Evolutionary conservation across 2,797 vertebrate species (phyloP), one percentile per base, ranked within the genome.

Genomic region (Anas acuta): DNA sequence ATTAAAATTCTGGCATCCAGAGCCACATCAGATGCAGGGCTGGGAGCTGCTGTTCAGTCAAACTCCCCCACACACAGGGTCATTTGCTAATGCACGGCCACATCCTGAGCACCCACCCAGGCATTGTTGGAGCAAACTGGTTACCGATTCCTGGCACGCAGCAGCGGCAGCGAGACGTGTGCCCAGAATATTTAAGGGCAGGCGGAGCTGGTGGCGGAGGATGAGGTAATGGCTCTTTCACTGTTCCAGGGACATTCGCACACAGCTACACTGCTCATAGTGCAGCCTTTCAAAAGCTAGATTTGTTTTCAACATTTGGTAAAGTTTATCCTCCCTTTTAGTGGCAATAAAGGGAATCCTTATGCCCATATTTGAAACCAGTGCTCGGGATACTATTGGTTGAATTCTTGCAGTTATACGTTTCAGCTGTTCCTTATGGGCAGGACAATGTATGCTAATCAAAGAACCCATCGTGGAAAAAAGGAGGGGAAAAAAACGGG

Each of bases 151-250:
- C 77, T 66, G 92, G 91, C 89, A 83, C 25, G 17, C 3, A 66
- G 60, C 67, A 74, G 35, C 4, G 2, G 62, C 22, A 94, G 43
- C 25, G 58, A 96, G 80, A 35, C 3, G 18, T 41, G 95, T 93
- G 96, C 94, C 81, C 30, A 15, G 92, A 93, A 93, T 74, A 65
- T 6, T 51, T 37, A 76, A 77, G 73, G 84, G 81, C 85, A 80
- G 74, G 73, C 17, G 0, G 83, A 84, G 71, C 89, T 69, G 95
- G 74, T 14, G 21, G 91, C 57, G 57, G 53, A 49, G 47, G 81
- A 79, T 94, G 93, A 97, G 92, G 91, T 91, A 86, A 97, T 92
- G 87, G 79, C 77, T 94, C 84, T 30, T 17, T 32, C 93, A 47
- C 4, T 13, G 39, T 77, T 28, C 73, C 76, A 84, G 65, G 66